phyloP scores from a whole-genome alignment of 1,140 invertebrate genomes.

The Euschistus heros region DNA sequence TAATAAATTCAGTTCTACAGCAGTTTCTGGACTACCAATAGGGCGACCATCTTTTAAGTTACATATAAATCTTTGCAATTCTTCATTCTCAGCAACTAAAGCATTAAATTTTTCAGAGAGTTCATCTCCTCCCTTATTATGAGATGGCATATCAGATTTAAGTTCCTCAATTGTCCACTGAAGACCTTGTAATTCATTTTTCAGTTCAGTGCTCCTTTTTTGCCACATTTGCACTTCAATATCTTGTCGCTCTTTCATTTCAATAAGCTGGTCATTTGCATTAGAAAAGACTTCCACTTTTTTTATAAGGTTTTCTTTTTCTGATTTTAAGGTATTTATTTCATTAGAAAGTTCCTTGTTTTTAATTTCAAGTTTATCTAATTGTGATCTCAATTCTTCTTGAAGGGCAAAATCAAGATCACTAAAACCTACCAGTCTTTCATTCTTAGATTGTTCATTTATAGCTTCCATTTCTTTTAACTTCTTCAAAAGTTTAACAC shows the following conservation, averaged over 20 bases:
- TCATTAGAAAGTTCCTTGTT: conserved; percentile 46
- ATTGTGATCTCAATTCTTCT: conserved; percentile 58
- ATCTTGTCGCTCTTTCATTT: conserved; percentile 70
- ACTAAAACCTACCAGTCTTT: conserved; percentile 42
- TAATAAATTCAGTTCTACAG: conserved; percentile 9
- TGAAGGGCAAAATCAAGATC: conserved; percentile 61
- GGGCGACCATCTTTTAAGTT: conserved; percentile 18
- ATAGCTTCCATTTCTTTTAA: conserved; percentile 62
- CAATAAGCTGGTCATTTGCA: conserved; percentile 63
- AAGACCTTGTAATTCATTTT: conserved; percentile 38
- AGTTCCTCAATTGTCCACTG: conserved; percentile 37
- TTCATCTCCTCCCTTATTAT: conserved; percentile 33
- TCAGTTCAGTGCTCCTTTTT: conserved; percentile 47
- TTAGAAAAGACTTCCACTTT: conserved; percentile 59
- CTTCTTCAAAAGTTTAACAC: conserved; percentile 59
- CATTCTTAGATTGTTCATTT: conserved; percentile 46
- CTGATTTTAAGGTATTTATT: conserved; percentile 45
- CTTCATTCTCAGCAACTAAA: conserved; percentile 26
- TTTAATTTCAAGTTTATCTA: conserved; percentile 50
- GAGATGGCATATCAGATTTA: conserved; percentile 41
- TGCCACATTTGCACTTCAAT: conserved; percentile 53
- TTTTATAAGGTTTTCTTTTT: conserved; percentile 55
- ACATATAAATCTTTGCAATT: conserved; percentile 28
- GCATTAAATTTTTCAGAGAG: conserved; percentile 25
- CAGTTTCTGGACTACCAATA: not conserved